Evolutionary conservation across 2,113 vertebrate genomes (phyloP), one percentile per base, ranked within the genome.

Genomic region (Anoura caudifer): DNA sequence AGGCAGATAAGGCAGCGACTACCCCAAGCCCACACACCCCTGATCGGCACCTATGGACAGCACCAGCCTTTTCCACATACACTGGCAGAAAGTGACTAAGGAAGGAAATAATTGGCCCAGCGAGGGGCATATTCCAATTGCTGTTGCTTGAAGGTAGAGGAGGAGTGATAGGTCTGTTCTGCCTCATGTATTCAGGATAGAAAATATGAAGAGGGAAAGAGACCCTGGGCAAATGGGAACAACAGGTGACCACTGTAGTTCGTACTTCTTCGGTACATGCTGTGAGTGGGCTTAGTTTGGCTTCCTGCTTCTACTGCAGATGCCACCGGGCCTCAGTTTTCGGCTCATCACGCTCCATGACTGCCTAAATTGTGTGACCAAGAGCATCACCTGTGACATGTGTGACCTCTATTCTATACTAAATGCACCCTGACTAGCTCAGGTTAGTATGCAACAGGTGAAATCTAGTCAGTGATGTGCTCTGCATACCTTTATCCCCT

Each of bases 281-380:
- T 14, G 1, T 15, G 33, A 4, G 31, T 20, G 3, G 5, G n/a
- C 24, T 52, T 28, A 22, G 0, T 28, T 4, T 38, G 47, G 43
- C 41, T 76, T 77, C 16, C 20, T 47, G 65, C 7, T 2, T 61
- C n/a, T 80, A 36, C 8, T 73, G 41, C 36, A 54, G 77, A 93
- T 7, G 2, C 4, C 22, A 31, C 3, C 8, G 12, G 16, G 16
- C 9, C n/a, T 22, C 4, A 14, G 0, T 20, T 56, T 72, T 47
- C 7, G 43, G 19, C 7, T 73, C 28, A 41, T 17, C 19, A 28
- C 3, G 26, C 10, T 67, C 61, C 26, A 33, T 28, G 75, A 31
- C 13, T 24, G 47, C 9, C 20, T 38, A 65, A 24, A 26, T 9
- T 31, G 19, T 52, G 7, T 79, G 54, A 61, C 38, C 54, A 81